Conservation (phyloP, 1,140 invertebrate genomes). For the Drosophila ironensis region DNA sequence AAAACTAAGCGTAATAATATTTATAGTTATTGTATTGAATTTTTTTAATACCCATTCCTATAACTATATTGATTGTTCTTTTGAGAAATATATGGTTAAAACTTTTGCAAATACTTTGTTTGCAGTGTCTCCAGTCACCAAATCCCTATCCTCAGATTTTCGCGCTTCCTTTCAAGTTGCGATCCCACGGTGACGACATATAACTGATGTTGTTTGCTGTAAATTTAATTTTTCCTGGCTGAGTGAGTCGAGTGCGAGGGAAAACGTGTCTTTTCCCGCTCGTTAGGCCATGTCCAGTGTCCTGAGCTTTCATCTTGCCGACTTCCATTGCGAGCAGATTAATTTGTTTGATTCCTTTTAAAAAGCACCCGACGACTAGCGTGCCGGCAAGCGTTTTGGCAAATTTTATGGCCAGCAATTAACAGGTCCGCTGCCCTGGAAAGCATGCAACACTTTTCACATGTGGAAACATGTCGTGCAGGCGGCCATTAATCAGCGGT, state of each 20-base stretch:
- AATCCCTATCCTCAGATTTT: not conserved
- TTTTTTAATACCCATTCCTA: too few species aligned
- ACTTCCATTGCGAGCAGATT: constrained; percentile 38
- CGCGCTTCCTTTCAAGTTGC: not conserved
- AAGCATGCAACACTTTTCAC: constrained; percentile 72
- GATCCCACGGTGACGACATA: constrained; percentile 32
- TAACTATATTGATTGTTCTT: too few species aligned
- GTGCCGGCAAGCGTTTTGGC: constrained; percentile 49
- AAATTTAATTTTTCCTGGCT: constrained; percentile 68
- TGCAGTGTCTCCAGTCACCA: not conserved
- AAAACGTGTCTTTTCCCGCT: constrained; percentile 1
- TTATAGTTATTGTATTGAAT: too few species aligned
- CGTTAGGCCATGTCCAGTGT: constrained; percentile 13
- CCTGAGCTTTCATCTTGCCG: constrained; percentile 23
- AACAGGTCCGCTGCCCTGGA: constrained; percentile 43
- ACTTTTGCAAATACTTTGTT: too few species aligned
- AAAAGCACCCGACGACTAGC: constrained; percentile 10
- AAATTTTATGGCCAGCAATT: constrained; percentile 67
- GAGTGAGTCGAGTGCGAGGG: constrained; percentile 10
- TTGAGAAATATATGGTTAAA: too few species aligned
- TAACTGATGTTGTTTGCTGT: constrained; percentile 69
- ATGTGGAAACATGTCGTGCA: constrained; percentile 67
- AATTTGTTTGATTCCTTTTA: constrained; percentile 49
- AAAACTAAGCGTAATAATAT: too few species aligned
- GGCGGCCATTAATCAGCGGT: constrained; percentile 58